phyloP scores from a whole-genome alignment of 2,113 vertebrate species.

The Equus przewalskii region DNA sequence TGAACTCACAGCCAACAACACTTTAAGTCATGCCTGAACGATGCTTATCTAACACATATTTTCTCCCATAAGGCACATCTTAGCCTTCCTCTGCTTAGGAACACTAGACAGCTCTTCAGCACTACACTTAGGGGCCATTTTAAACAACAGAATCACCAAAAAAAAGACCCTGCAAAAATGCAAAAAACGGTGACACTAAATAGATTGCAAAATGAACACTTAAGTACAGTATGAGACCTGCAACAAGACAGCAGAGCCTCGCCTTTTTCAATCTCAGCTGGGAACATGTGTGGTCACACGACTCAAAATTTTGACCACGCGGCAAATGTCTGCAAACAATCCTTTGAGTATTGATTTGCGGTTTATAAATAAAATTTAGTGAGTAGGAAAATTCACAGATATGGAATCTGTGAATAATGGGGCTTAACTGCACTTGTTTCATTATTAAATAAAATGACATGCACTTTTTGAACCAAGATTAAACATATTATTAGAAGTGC shows the following conservation, averaged over 20 bases:
- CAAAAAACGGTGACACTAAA: not conserved
- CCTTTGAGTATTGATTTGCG: not conserved
- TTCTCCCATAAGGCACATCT: not conserved
- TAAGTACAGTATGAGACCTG: not conserved
- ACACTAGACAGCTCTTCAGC: not conserved
- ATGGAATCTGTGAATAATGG: not conserved
- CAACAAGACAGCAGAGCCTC: not conserved
- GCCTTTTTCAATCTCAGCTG: not conserved
- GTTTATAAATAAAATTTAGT: not conserved
- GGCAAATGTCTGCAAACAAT: not conserved
- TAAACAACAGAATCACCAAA: not conserved
- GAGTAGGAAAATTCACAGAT: not conserved
- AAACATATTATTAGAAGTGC: not conserved
- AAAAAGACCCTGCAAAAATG: not conserved
- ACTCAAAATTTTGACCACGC: not conserved
- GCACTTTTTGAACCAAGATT: not conserved
- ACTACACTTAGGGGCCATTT: not conserved
- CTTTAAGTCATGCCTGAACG: not conserved
- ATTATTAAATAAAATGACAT: not conserved
- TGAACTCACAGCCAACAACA: not conserved
- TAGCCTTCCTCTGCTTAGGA: not conserved
- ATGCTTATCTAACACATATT: not conserved
- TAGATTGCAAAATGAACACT: not conserved
- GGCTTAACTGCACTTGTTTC: not conserved
- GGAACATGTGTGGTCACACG: rapidly evolving